Conservation (phyloP, 2,113 vertebrate species). For the Xyrauchen texanus region DNA sequence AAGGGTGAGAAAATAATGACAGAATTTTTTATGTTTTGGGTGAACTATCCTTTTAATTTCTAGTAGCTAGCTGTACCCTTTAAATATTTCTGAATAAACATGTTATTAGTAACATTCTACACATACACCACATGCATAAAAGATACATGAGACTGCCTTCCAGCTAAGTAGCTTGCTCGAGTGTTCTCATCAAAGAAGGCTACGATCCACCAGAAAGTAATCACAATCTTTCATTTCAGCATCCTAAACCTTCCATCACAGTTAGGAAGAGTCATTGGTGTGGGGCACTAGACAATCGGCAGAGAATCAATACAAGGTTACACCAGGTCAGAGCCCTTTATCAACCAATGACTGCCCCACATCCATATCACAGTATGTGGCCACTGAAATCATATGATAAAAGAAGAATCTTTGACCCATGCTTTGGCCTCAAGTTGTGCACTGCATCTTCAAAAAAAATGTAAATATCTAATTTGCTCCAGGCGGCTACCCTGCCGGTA, state of each 20-base stretch:
- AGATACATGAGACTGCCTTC: neutral
- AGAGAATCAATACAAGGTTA: slow-evolving; percentile 18
- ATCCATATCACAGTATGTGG: neutral
- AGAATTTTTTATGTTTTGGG: no score
- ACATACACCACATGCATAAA: neutral
- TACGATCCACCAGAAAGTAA: slow-evolving; percentile 5
- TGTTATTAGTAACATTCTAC: neutral
- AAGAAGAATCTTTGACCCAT: slow-evolving; percentile 24
- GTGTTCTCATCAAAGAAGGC: neutral
- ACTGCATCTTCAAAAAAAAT: slow-evolving; percentile 29
- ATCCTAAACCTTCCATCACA: slow-evolving; percentile 26
- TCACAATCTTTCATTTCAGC: neutral
- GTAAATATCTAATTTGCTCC: slow-evolving; percentile 13
- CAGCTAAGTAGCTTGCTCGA: neutral
- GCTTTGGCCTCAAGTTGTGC: slow-evolving; percentile 10
- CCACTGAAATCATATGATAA: slow-evolving; percentile 36
- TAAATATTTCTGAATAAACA: neutral
- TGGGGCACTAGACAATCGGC: slow-evolving; percentile 12
- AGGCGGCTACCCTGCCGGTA: neutral
- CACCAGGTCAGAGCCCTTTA: slow-evolving; percentile 21
- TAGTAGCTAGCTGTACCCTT: no score
- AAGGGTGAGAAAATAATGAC: no score
- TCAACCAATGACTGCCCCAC: neutral
- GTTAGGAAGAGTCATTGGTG: slow-evolving; percentile 14
- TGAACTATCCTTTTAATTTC: no score